These are phyloP conservation scores for Dasyprocta punctata DNA, from an alignment of 2,113 vertebrate genomes.

Conservation along the genomic window DNA sequence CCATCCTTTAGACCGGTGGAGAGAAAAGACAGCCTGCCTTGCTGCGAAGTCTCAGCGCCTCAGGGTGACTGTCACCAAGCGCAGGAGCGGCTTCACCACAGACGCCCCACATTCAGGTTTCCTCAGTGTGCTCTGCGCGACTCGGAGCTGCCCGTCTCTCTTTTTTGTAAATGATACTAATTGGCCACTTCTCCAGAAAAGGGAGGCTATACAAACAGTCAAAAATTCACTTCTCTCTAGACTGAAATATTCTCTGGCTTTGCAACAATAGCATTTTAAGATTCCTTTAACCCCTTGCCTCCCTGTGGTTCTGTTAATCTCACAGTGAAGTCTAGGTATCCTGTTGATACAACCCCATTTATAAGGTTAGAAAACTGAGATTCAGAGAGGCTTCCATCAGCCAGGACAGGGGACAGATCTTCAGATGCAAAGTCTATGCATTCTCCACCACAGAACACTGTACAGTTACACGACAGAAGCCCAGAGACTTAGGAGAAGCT, in stretches of 20 bases:
- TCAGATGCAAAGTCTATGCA: neutral
- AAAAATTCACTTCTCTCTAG: neutral
- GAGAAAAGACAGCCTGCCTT: constrained; percentile 1
- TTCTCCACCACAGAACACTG: neutral
- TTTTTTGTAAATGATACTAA: neutral
- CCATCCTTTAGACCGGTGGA: neutral
- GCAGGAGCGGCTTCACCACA: neutral
- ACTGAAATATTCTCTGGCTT: neutral
- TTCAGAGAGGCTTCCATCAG: neutral
- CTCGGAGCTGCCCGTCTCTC: neutral
- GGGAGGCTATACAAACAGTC: neutral
- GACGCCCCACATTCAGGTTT: neutral
- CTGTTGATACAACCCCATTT: neutral
- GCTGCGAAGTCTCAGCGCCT: neutral
- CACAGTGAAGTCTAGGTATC: neutral
- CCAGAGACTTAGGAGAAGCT: neutral
- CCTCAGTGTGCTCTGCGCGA: neutral
- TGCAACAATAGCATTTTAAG: neutral
- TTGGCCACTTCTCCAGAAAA: constrained; percentile 26
- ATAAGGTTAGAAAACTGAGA: constrained; percentile 32
- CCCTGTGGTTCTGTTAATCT: neutral
- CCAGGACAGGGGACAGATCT: neutral
- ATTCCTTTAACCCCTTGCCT: neutral
- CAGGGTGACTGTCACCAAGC: neutral
- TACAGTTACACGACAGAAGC: neutral